Base-by-base conservation (phyloP, 1,140 invertebrate genomes). In the Hylyphantes graminicola region DNA sequence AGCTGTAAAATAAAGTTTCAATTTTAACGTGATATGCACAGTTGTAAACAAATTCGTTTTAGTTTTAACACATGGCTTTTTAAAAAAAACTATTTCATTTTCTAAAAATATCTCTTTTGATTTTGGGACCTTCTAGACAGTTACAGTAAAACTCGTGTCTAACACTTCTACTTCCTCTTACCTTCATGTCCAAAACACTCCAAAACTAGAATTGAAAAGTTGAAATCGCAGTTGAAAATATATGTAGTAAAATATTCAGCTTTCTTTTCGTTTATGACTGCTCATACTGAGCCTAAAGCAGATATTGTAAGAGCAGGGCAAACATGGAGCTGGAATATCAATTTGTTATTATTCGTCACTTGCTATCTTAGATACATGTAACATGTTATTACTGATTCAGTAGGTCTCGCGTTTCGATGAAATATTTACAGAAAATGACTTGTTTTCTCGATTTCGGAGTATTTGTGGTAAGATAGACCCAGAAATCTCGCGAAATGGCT, bases 231-330 rank as follows among this genome's bases (percentile, higher is more conserved):
- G 35, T 35, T 35, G 35, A 35, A 35, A 35, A 35, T 35, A 70
- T 19, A 63, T 35, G 13, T 51, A n/a, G 74, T 76, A 59, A 76
- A 76, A 63, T 63, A 76, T 76, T 76, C 59, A 76, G 74, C 48
- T 17, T 10, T 53, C 15, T 63, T 35, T 35, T 35, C 35, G 35
- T 35, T 35, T 35, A 35, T 59, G 7, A 19, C 53, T 73, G 51
- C 50, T 55, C 54, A 73, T 73, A 57, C 35, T 35, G 5, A 35
- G n/a, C 0, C 51, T 15, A 17, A 17, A 51, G 12, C 67, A 53
- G 67, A 53, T 53, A 53, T 70, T 55, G 61, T 35, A 17, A 76
- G 21, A 76, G 74, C 4, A 50, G 17, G 35, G 35, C 59, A 76
- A 64, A 76, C 74, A 51, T 51, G 59, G 74, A 76, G 59, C 6